Evolutionary conservation across 2,888 invertebrate species (phyloP).

Genomic region (Monochamus alternatus): DNA sequence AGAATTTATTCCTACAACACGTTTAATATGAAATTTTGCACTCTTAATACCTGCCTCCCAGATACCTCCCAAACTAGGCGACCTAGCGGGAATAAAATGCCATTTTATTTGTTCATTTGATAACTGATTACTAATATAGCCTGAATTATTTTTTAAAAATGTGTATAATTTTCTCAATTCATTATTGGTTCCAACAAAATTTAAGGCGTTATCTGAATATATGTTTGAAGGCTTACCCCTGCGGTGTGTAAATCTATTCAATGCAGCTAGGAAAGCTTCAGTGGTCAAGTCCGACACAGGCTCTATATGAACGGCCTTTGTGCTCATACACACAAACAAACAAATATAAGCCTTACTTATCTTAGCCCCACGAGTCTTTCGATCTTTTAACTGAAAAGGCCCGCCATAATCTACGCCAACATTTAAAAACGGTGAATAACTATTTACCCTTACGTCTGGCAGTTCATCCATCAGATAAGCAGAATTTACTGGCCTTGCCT

Average conservation of each 20-base stretch:
- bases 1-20: background rate
- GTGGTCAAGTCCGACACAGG: background rate
- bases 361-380: background rate
- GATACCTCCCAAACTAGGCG: background rate
- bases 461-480: background rate
- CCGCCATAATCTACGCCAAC: background rate
- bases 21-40: background rate
- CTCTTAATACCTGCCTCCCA: conserved; percentile 1
- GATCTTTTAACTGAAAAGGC: background rate
- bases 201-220: background rate
- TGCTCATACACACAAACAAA: background rate
- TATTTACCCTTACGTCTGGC: background rate
- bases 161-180: background rate
- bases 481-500: background rate
- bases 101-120: background rate
- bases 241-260: background rate
- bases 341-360: background rate
- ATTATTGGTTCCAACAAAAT: background rate
- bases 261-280: background rate
- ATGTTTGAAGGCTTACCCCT: background rate
- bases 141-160: background rate
- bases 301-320: background rate
- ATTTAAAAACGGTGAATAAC: background rate
- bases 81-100: background rate
- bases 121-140: background rate